Evolutionary conservation across 2,888 invertebrate species (phyloP).

Genomic region (Drosophila antonietae): DNA sequence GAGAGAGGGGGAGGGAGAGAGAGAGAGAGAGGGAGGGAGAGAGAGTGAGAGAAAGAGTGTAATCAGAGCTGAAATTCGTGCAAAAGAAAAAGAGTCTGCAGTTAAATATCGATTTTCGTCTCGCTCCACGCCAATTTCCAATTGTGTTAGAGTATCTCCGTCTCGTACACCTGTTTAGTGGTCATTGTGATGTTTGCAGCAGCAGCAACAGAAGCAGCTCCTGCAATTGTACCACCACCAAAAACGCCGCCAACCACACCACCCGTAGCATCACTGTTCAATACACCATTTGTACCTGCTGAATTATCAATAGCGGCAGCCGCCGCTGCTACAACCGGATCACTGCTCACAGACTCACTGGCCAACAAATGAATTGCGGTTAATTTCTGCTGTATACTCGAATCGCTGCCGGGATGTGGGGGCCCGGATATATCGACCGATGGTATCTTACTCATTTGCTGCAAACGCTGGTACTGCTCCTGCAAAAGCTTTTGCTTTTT

Average conservation of each 20-base stretch:
- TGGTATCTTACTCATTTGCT: constrained; percentile 93
- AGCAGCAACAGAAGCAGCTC: constrained; percentile 50
- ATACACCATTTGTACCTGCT: constrained; percentile 69
- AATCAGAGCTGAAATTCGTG: constrained; percentile 28
- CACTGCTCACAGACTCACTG: constrained; percentile 43
- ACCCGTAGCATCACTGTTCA: constrained; percentile 67
- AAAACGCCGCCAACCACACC: constrained; percentile 62
- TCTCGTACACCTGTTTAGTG: constrained; percentile 94
- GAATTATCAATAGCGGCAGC: constrained; percentile 72
- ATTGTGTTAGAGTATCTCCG: constrained; percentile 94
- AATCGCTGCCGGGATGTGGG: constrained; percentile 93
- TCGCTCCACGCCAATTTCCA: constrained; percentile 83
- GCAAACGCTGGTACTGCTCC: constrained; percentile 95
- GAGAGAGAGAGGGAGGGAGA: too few species aligned
- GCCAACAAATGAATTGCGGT: constrained; percentile 67
- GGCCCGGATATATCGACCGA: constrained; percentile 88
- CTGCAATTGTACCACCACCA: constrained; percentile 42
- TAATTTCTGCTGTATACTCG: constrained; percentile 91
- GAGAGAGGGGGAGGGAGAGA: too few species aligned
- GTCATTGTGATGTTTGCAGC: constrained; percentile 84
- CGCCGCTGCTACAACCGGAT: constrained; percentile 21
- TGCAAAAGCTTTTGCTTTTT: constrained; percentile 95
- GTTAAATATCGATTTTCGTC: constrained; percentile 82
- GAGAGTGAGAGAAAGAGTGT: constrained; percentile 6
- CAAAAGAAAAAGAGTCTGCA: constrained; percentile 20